Evolutionary conservation across 2,888 invertebrate species (phyloP), one percentile per base, ranked within the genome.

Genomic region (Pecten maximus): DNA sequence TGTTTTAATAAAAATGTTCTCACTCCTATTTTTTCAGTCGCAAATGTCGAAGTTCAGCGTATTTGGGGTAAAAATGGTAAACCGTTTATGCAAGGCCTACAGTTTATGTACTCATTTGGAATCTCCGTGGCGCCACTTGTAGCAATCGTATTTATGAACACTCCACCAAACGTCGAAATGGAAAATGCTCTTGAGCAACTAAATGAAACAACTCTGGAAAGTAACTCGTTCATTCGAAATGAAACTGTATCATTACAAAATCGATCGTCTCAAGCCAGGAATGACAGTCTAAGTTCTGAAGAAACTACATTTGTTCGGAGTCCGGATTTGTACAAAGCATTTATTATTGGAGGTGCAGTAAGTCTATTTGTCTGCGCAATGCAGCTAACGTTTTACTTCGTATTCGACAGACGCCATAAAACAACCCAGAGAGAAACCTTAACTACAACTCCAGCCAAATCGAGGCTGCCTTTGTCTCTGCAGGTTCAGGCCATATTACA

Each of bases 1-100:
- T n/a, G n/a, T n/a, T n/a, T 2, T 54, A 50, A 19, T 50, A 50
- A 3, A 0, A n/a, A 23, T 15, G 3, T 54, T 23, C 23, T n/a
- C 28, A 6, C 15, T 3, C 35, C 12, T 15, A 28, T 74, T 3
- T 35, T 74, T 74, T 35, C 74, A 74, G 74, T 74, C 35, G 28
- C 74, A 74, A 74, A 74, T 15, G 74, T 35, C 74, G 74, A 35
- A 74, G 74, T 74, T 35, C 74, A 74, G 74, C 74, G 74, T 74
- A 35, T 74, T 74, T 74, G 74, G 74, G 74, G 74, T 0, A 35
- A 74, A 16, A 10, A 74, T 28, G 74, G 74, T 0, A 74, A 74
- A 35, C 74, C 74, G 10, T 74, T 74, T 12, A 74, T 74, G 74
- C 74, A 74, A 35, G 74, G 74, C 15, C 35, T 74, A 0, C 74